Base-by-base conservation (phyloP, 2,113 vertebrate genomes). In the Eclectus roratus region DNA sequence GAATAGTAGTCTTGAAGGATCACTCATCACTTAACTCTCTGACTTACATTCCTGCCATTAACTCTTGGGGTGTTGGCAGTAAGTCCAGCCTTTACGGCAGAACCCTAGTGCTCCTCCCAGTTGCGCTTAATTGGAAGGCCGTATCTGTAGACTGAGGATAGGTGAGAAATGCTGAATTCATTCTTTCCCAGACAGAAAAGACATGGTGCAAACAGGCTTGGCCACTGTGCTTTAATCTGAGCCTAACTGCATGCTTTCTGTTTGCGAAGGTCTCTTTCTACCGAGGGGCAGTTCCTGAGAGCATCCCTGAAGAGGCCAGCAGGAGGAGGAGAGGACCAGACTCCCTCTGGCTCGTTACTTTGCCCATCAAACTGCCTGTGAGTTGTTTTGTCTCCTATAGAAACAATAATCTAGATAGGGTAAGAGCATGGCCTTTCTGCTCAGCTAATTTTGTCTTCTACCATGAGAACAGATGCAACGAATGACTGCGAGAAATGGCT, bases 191-290 rank as follows among this genome's bases (percentile, higher is more conserved):
- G 43, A 17, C 2, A 17, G n/a, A 80, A 77, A 44, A 85, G 29
- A 13, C 19, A 27, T 12, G 23, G 5, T 83, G 39, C 46, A 60
- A 52, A 41, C 23, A 74, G 77, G 17, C 28, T 43, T 65, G 39
- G 35, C 61, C 58, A 17, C 52, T 82, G 21, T 63, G 37, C 35
- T 81, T 31, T 33, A 47, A 29, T n/a, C 13, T 27, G 68, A 70
- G 35, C 39, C 52, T 90, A 25, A 80, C 24, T 70, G n/a, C 16
- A 4, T 35, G 17, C 27, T 94, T 89, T 85, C 46, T 93, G n/a
- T 91, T 92, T 97, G 73, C 70, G 14, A 95, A 99, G 99, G 99
- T 99, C 80, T 99, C 99, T 21, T 99, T 99, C 97, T 99, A 99
- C 89, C 97, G 99, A 94, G 99, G 99, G 7, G 97, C 98, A 23